Conservation (phyloP, 2,888 invertebrate genomes). For the Cephus rjabovi region DNA sequence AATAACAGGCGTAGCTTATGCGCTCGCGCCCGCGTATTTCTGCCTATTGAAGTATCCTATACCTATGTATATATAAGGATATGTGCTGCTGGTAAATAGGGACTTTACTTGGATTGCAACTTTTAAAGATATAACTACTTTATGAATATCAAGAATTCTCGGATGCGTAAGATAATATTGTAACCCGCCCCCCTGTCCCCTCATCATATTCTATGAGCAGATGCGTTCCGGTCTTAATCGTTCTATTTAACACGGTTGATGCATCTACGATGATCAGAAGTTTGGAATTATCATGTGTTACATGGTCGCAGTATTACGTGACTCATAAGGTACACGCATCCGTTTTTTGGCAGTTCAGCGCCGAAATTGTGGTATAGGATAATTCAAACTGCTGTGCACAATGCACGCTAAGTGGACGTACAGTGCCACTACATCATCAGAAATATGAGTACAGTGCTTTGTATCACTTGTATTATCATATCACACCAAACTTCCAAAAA, state of each 20-base stretch:
- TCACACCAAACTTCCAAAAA: too few species aligned
- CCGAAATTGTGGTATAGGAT: too few species aligned
- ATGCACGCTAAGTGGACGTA: too few species aligned
- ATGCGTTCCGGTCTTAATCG: neutral
- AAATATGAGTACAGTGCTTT: too few species aligned
- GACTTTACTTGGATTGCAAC: neutral
- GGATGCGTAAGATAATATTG: neutral
- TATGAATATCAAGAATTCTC: neutral
- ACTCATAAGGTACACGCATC: too few species aligned
- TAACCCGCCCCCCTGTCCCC: too few species aligned
- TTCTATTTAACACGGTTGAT: neutral
- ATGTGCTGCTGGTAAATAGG: neutral
- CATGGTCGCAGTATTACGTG: too few species aligned
- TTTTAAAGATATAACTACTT: neutral
- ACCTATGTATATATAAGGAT: neutral
- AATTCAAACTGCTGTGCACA: too few species aligned
- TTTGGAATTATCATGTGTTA: neutral
- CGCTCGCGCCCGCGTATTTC: neutral
- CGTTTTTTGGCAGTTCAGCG: too few species aligned
- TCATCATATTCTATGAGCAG: too few species aligned
- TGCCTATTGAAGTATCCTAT: neutral
- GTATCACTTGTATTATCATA: too few species aligned
- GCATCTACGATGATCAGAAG: neutral
- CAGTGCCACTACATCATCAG: too few species aligned
- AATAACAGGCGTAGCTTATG: constrained; percentile 56